Conservation (phyloP, 2,888 invertebrate genomes). For the Ectemnius cavifrons region DNA sequence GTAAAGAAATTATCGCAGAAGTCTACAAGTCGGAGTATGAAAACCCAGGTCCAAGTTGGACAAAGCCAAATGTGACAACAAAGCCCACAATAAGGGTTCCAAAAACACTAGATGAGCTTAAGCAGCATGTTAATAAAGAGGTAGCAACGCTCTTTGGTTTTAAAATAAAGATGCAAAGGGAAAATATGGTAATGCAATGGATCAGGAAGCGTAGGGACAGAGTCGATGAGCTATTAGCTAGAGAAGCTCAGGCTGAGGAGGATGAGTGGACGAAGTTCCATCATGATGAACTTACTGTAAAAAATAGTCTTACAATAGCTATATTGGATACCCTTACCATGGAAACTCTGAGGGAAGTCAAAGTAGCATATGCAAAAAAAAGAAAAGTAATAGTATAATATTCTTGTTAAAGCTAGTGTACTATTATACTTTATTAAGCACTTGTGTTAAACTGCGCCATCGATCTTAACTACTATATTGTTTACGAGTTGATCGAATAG, state of each 20-base stretch:
- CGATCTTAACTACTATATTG: slow-evolving; percentile 38
- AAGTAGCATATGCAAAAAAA: slow-evolving; percentile 72
- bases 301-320: slow-evolving; percentile 80
- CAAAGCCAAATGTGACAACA: slow-evolving; percentile 77
- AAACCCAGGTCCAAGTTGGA: slow-evolving; percentile 80
- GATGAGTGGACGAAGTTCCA: slow-evolving; percentile 87
- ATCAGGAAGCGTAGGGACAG: slow-evolving; percentile 84
- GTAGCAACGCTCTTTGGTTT: slow-evolving; percentile 80
- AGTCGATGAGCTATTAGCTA: slow-evolving; percentile 85
- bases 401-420: background rate
- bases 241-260: slow-evolving; percentile 86
- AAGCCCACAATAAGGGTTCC: slow-evolving; percentile 78
- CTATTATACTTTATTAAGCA: background rate
- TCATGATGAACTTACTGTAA: slow-evolving; percentile 84
- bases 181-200: slow-evolving; percentile 82
- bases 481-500: slow-evolving; percentile 28
- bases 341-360: slow-evolving; percentile 73
- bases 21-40: slow-evolving; percentile 78
- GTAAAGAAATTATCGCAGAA: slow-evolving; percentile 81
- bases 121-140: slow-evolving; percentile 79
- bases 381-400: slow-evolving; percentile 60
- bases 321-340: slow-evolving; percentile 72
- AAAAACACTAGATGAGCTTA: slow-evolving; percentile 78
- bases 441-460: slow-evolving; percentile 25
- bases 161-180: slow-evolving; percentile 79